phyloP scores from a whole-genome alignment of 2,113 vertebrate genomes.

The Parus major region DNA sequence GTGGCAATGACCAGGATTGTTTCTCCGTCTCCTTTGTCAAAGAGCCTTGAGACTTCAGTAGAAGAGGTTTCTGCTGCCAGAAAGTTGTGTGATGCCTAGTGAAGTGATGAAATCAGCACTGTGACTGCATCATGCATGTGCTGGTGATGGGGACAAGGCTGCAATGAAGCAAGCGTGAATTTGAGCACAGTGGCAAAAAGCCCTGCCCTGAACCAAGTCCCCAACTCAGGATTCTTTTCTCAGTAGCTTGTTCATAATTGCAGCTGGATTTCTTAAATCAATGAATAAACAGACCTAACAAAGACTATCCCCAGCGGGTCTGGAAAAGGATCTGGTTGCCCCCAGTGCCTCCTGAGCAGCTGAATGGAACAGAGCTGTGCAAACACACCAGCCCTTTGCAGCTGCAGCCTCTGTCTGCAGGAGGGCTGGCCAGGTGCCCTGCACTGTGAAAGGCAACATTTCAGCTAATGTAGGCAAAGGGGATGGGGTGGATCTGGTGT shows the following conservation, averaged over 20 bases:
- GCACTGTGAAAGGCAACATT: constrained; percentile 21
- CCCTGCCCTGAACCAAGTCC: neutral
- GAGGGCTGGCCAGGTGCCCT: constrained; percentile 6
- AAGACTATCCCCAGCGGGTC: neutral
- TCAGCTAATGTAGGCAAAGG: neutral
- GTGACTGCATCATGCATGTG: fast-evolving
- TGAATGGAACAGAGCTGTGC: neutral
- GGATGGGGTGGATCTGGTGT: constrained; percentile 20
- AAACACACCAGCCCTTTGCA: neutral
- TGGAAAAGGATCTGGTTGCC: constrained; percentile 18
- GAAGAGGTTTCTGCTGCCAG: neutral
- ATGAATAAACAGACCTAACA: neutral
- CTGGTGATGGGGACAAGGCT: neutral
- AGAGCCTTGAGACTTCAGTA: neutral
- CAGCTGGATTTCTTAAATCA: constrained; percentile 27
- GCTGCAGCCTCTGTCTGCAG: neutral
- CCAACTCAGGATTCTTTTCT: neutral
- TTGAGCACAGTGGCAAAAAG: neutral
- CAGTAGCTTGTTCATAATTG: neutral
- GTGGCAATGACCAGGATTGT: neutral
- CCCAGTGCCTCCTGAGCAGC: neutral
- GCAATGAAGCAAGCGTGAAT: neutral
- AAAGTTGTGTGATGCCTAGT: neutral
- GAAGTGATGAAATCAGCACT: neutral
- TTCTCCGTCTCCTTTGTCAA: neutral